phyloP scores from a whole-genome alignment of 2,113 vertebrate genomes.

The Ceyx cyanopectus region DNA sequence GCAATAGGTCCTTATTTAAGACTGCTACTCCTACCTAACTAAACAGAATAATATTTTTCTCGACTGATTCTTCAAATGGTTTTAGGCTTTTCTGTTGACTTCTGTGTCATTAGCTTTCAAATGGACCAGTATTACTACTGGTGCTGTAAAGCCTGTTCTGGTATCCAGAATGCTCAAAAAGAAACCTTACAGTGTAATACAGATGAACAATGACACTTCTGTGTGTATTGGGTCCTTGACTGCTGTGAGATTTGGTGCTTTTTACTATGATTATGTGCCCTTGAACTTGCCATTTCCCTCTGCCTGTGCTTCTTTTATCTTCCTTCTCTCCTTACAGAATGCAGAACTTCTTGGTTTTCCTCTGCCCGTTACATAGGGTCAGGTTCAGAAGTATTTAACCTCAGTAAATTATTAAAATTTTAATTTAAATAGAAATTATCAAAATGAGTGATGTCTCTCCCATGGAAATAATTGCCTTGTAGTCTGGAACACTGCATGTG shows the following conservation, averaged over 20 bases:
- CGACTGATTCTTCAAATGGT: not conserved
- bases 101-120: not conserved
- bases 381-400: not conserved
- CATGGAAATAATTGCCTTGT: not conserved
- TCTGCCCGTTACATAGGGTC: not conserved
- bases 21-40: conserved; percentile 18
- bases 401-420: not conserved
- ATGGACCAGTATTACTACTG: not conserved
- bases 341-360: not conserved
- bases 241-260: not conserved
- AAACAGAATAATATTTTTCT: not conserved
- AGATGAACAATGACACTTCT: not conserved
- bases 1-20: conserved; percentile 29
- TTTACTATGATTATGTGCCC: not conserved
- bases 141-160: not conserved
- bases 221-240: not conserved
- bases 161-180: not conserved
- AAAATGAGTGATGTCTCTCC: not conserved
- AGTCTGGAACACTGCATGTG: not conserved
- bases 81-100: not conserved
- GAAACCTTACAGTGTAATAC: not conserved
- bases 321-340: not conserved
- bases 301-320: not conserved
- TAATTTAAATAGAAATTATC: not conserved
- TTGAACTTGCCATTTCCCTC: not conserved